phyloP scores from a whole-genome alignment of 2,888 invertebrate species.

The Pyrrhosoma nymphula region DNA sequence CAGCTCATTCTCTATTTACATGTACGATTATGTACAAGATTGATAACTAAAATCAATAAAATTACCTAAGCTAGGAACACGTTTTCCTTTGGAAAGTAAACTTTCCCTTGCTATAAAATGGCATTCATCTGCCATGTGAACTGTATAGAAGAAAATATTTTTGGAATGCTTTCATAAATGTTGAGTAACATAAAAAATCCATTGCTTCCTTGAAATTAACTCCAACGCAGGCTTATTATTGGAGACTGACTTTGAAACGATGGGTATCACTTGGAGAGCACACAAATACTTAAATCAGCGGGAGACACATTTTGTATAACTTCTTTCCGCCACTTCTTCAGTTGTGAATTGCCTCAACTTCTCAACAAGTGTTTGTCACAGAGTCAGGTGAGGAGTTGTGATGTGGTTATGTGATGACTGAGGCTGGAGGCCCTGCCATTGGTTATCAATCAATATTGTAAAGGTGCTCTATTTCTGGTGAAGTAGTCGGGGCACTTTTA shows the following conservation, averaged over 20 bases:
- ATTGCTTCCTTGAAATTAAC: background rate
- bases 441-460: background rate
- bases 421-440: too few species aligned
- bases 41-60: background rate
- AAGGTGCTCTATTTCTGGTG: background rate
- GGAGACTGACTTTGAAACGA: background rate
- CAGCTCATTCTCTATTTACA: slow-evolving; percentile 18
- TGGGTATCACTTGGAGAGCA: background rate
- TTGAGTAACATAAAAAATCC: background rate
- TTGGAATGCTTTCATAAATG: background rate
- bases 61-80: background rate
- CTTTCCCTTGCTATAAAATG: background rate
- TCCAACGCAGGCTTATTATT: background rate
- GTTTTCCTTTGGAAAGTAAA: background rate
- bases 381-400: background rate
- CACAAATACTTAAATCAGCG: background rate
- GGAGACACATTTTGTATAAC: background rate
- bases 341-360: background rate
- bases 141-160: background rate
- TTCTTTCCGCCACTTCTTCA: background rate
- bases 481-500: background rate
- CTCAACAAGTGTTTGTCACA: background rate
- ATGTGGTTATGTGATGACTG: background rate
- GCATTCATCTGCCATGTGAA: background rate
- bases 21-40: background rate